Evolutionary conservation across 2,888 invertebrate species (phyloP).

Genomic region (Gryllus longicercus): DNA sequence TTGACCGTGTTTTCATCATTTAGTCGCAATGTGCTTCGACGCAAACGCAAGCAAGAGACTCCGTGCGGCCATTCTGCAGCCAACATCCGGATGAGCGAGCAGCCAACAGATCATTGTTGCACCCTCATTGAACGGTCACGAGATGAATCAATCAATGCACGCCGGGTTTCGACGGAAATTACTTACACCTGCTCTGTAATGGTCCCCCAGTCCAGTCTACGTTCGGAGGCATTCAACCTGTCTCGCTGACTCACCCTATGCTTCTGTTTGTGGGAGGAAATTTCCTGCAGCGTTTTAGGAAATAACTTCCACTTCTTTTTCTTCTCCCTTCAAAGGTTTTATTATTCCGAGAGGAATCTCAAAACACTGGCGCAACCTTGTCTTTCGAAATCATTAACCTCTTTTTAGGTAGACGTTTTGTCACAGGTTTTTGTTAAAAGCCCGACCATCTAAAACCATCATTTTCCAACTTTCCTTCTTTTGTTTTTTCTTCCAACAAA

Average conservation of each 20-base stretch:
- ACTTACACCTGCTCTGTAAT: not conserved
- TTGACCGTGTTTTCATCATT: too few species aligned
- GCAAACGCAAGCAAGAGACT: too few species aligned
- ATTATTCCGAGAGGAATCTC: not conserved
- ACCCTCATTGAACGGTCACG: not conserved
- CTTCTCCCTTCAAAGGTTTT: not conserved
- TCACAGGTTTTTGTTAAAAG: not conserved
- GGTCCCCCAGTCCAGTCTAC: not conserved
- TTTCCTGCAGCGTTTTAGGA: not conserved
- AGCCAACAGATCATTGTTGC: not conserved
- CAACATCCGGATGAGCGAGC: not conserved
- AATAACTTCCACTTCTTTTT: not conserved
- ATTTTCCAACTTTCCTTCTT: conserved; percentile 4
- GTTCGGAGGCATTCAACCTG: not conserved
- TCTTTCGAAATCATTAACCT: not conserved
- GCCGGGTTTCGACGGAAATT: not conserved
- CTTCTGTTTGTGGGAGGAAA: not conserved
- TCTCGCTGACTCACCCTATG: not conserved
- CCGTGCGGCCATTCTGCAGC: too few species aligned
- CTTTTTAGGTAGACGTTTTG: not conserved
- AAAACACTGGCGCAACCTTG: not conserved
- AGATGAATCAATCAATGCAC: conserved; percentile 3
- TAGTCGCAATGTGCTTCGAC: too few species aligned
- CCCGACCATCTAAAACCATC: not conserved
- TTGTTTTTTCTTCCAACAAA: not conserved